phyloP scores from a whole-genome alignment of 2,113 vertebrate genomes.

The Entelurus aequoreus region DNA sequence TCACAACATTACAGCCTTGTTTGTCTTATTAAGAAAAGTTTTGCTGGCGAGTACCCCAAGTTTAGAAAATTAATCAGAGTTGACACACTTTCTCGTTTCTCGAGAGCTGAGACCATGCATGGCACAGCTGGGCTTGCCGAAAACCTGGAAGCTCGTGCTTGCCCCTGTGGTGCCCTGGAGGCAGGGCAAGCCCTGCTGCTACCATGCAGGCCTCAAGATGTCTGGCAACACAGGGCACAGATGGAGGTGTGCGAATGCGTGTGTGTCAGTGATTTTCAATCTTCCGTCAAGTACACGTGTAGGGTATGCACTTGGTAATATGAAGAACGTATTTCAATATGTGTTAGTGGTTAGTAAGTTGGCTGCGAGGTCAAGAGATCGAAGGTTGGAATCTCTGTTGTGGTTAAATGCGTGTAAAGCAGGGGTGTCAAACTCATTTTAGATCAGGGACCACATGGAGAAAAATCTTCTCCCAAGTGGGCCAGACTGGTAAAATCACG shows the following conservation, averaged over 20 bases:
- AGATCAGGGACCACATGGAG: too few relatives aligned
- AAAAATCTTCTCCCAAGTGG: too few relatives aligned
- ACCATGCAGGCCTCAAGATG: slow-evolving; percentile 49
- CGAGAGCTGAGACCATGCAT: slow-evolving; percentile 35
- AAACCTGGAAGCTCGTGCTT: slow-evolving; percentile 56
- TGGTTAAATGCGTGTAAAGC: too few relatives aligned
- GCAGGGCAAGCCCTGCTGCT: slow-evolving; percentile 56
- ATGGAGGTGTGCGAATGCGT: slow-evolving; percentile 37
- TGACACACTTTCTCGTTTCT: slow-evolving; percentile 29
- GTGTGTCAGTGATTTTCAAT: slow-evolving; percentile 7
- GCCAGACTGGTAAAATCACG: too few relatives aligned
- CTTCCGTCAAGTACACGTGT: neutral
- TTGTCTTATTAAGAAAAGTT: slow-evolving; percentile 32
- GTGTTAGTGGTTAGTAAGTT: too few relatives aligned
- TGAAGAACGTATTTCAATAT: too few relatives aligned
- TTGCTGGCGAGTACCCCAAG: slow-evolving; percentile 14
- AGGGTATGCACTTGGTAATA: too few relatives aligned
- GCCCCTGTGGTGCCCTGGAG: slow-evolving; percentile 48
- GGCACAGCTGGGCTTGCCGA: slow-evolving; percentile 56
- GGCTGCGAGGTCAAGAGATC: too few relatives aligned
- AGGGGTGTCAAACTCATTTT: too few relatives aligned
- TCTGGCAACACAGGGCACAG: slow-evolving; percentile 50
- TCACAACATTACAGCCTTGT: slow-evolving; percentile 15
- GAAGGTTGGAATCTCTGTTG: too few relatives aligned
- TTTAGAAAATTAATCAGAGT: slow-evolving; percentile 37